phyloP scores from a whole-genome alignment of 2,888 invertebrate species.

The Acleris literana region DNA sequence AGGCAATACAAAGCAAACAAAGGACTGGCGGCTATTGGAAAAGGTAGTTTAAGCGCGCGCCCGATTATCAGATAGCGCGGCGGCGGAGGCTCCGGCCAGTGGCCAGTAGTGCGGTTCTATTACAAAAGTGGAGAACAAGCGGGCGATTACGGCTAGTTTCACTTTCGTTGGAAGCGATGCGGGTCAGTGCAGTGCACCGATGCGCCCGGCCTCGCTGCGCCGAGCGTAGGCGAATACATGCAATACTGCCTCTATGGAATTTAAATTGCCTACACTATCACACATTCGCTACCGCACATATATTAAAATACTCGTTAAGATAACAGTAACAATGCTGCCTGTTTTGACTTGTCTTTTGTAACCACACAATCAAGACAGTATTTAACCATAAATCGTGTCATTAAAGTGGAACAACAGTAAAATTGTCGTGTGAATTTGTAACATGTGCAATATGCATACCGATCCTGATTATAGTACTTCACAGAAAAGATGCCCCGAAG shows the following conservation, averaged over 20 bases:
- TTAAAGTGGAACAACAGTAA: conserved; percentile 17
- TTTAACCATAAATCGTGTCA: conserved; percentile 11
- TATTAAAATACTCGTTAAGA: conserved; percentile 26
- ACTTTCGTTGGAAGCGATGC: conserved; percentile 68
- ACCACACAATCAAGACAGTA: conserved; percentile 1
- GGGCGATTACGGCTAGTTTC: conserved; percentile 66
- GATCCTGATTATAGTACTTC: conserved; percentile 50
- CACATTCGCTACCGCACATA: conserved; percentile 3
- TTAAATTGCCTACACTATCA: conserved; percentile 24
- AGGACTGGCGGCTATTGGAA: conserved; percentile 17
- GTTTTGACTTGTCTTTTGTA: conserved; percentile 6
- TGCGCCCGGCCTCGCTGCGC: conserved; percentile 45
- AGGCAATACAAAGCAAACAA: conserved; percentile 28
- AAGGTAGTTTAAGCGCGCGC: conserved; percentile 36
- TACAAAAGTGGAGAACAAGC: conserved; percentile 59
- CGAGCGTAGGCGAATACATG: conserved; percentile 38
- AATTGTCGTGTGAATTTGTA: conserved; percentile 47
- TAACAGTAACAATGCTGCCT: conserved; percentile 14
- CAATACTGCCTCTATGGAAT: conserved; percentile 39
- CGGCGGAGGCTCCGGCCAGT: conserved; percentile 23
- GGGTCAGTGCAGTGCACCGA: conserved; percentile 62
- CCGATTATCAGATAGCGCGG: conserved; percentile 43
- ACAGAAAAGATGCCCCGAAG: conserved; percentile 50
- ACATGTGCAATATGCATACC: conserved; percentile 49
- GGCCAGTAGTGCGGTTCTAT: conserved; percentile 46